phyloP scores from a whole-genome alignment of 2,113 vertebrate species.

The Poecile atricapillus region DNA sequence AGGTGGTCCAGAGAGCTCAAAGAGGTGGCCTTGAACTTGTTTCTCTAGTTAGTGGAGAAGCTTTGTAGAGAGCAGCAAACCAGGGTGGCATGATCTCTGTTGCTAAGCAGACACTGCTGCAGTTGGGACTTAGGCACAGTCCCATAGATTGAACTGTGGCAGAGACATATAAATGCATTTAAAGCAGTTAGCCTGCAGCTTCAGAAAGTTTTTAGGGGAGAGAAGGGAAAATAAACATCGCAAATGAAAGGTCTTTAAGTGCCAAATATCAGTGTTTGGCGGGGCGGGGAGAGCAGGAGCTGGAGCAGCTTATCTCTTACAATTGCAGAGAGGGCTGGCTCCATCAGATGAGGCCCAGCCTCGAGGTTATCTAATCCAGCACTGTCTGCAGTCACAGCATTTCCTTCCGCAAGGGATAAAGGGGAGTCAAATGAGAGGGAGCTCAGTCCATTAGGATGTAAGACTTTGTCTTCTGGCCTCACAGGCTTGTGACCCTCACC shows the following conservation, averaged over 20 bases:
- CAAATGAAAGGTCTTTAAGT: background rate
- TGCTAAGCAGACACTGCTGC: conserved; percentile 10
- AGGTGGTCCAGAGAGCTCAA: background rate
- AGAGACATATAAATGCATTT: background rate
- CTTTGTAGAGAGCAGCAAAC: background rate
- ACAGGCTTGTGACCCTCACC: background rate
- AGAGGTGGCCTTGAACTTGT: conserved; percentile 22
- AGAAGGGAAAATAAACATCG: background rate
- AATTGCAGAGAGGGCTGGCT: background rate
- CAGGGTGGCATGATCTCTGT: background rate
- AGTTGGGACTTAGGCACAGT: background rate
- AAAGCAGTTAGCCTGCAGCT: background rate
- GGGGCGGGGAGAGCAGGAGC: background rate
- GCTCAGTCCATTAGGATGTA: background rate
- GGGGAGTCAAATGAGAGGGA: background rate
- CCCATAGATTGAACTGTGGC: background rate
- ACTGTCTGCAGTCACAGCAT: background rate
- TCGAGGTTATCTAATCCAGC: conserved; percentile 11
- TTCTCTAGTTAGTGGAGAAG: background rate
- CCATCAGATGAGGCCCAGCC: conserved; percentile 5
- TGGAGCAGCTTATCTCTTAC: background rate
- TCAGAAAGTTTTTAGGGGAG: conserved; percentile 3
- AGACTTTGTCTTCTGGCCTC: background rate
- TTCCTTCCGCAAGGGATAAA: conserved; percentile 14
- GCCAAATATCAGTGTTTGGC: background rate